A percentile compares a stretch with the other conserved stretches of the same genome.
These are phyloP conservation scores for Erpobdella octoculata DNA, from an alignment of 2,888 invertebrate species.

Conservation along the genomic window DNA sequence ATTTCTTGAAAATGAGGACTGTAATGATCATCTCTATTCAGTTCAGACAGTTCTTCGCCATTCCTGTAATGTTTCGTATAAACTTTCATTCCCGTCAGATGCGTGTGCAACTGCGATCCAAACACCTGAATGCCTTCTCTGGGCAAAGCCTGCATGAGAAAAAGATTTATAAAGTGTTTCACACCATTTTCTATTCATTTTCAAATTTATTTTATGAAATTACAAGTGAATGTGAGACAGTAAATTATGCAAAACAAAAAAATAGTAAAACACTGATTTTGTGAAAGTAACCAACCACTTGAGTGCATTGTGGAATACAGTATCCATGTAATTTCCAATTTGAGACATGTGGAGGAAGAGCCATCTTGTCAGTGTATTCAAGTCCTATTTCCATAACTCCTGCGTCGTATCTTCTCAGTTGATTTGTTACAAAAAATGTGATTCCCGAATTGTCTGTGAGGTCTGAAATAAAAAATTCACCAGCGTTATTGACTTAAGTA, in stretches of 20 bases:
- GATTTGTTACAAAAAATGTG: slow-evolving; percentile 68
- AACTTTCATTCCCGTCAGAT: slow-evolving; percentile 76
- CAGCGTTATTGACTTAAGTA: no score
- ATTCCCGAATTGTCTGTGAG: slow-evolving; percentile 83
- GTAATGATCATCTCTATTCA: slow-evolving; percentile 89
- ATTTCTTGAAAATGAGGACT: slow-evolving; percentile 98
- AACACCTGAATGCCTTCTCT: slow-evolving; percentile 78
- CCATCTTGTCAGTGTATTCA: slow-evolving; percentile 96
- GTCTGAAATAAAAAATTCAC: slow-evolving; percentile 56
- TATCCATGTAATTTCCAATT: slow-evolving; percentile 76
- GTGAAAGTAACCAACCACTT: slow-evolving; percentile 72
- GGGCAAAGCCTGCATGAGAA: slow-evolving; percentile 61
- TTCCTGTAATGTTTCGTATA: slow-evolving; percentile 73
- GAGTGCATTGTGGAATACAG: slow-evolving; percentile 86
- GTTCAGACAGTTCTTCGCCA: slow-evolving; percentile 67
- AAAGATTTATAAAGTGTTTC: slow-evolving; percentile 8
- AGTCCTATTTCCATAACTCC: slow-evolving; percentile 91
- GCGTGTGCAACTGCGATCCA: slow-evolving; percentile 93
- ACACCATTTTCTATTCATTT: background rate
- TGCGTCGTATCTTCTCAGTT: slow-evolving; percentile 74
- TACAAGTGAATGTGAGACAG: background rate
- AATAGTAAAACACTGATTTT: no score
- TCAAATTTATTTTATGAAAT: background rate
- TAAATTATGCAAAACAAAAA: background rate
- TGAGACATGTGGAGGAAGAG: slow-evolving; percentile 75